Evolutionary conservation across 2,888 invertebrate genomes (phyloP), one percentile per base, ranked within the genome.

Genomic region (Caenorhabditis auriculariae): DNA sequence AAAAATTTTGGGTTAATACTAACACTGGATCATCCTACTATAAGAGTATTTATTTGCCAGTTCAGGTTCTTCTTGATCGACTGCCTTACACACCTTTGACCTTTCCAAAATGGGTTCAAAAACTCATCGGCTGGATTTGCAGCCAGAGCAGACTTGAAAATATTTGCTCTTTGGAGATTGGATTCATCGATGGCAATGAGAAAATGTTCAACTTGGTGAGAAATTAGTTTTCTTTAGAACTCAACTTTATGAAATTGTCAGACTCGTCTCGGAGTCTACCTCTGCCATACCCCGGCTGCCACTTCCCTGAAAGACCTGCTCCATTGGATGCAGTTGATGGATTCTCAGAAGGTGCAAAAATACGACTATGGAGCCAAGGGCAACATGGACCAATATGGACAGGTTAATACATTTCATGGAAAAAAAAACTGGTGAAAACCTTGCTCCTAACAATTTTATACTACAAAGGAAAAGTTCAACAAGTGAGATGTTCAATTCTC

Each of bases 221-320:
- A 42, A 1, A 24, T 9, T 38, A 38, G 4, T 55, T 26, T 15
- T 49, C 27, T 24, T 7, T 15, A 19, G 7, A 24, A 5, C 12
- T 24, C 12, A 24, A 4, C 19, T 21, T 5, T 9, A 23, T 24
- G 12, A 27, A 5, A 21, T 5, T 50, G 53, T 53, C 44, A 66
- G 60, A 60, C 57, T 2, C 45, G 69, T 28, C 58, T 69, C 6
- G 66, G 66, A 26, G 63, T 66, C 9, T 69, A 69, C 37, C 48
- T 67, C 15, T 69, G 66, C 39, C 69, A 69, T 44, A 69, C 64
- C 28, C 69, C 69, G 0, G 66, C 69, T n/a, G 64, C 69, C n/a
- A 67, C 69, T 28, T 69, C 69, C n/a, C 53, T 60, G 6, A 66
- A 69, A 43, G 60, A 69, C 32, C 42, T 69, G 5, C 57, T 65